Evolutionary conservation across 2,113 vertebrate genomes (phyloP).

Genomic region (Sebastes schlegelii): DNA sequence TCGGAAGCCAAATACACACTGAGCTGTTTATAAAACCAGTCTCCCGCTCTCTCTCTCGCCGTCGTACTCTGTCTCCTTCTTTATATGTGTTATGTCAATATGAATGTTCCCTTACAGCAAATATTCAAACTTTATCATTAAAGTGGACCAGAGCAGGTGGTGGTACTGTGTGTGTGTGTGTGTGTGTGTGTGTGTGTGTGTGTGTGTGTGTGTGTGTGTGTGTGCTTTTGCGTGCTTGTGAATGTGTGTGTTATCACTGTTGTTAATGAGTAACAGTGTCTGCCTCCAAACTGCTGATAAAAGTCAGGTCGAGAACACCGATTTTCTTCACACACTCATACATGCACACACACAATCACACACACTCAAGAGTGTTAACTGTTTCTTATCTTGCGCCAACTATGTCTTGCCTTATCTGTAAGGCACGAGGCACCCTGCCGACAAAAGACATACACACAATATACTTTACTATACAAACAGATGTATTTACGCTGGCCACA

Average conservation of each 20-base stretch:
- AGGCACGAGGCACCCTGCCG: slow-evolving; percentile 21
- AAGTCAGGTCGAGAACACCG: slow-evolving; percentile 63
- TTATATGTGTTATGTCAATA: slow-evolving; percentile 51
- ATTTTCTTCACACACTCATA: slow-evolving; percentile 17
- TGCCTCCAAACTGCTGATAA: slow-evolving; percentile 76
- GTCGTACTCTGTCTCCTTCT: background rate
- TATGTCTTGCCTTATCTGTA: slow-evolving; percentile 49
- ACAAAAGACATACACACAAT: background rate
- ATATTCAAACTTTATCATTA: slow-evolving; percentile 57
- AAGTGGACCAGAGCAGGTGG: slow-evolving; percentile 50
- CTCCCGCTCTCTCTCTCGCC: background rate
- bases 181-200: slow-evolving; percentile 43
- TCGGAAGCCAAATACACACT: background rate
- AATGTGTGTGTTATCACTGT: slow-evolving; percentile 43
- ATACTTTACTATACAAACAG: background rate
- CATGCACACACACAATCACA: slow-evolving; percentile 9
- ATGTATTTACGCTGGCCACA: background rate
- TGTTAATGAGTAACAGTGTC: slow-evolving; percentile 79
- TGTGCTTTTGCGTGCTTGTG: slow-evolving; percentile 13
- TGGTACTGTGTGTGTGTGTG: slow-evolving; percentile 14
- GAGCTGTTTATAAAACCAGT: slow-evolving; percentile 18
- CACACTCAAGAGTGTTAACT: slow-evolving; percentile 37
- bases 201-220: slow-evolving; percentile 23
- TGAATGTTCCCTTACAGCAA: slow-evolving; percentile 38
- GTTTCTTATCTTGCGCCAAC: slow-evolving; percentile 43